Evolutionary conservation across 2,797 vertebrate species (phyloP), one percentile per base, ranked within the genome.

Genomic region (Taeniopygia guttata): DNA sequence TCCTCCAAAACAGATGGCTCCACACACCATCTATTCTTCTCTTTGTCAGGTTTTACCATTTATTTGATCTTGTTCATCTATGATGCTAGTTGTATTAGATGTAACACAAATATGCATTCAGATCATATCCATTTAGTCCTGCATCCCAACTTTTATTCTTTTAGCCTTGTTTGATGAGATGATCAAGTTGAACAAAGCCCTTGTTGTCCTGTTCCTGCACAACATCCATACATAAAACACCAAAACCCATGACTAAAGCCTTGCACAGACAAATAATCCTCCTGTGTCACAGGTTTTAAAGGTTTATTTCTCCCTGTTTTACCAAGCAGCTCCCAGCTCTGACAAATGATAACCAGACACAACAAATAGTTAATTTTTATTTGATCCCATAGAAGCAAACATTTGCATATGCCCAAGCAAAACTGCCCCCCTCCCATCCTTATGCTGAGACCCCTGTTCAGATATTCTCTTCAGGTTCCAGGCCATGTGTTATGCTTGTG

Each of bases 1-100:
- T 99, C 97, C 98, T 99, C 99, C 99, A 99, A 98, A 99, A 98
- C 99, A 99, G 99, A 99, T 99, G 99, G 99, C 98, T 98, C 98
- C 98, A 98, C 98, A 98, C 98, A 98, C 98, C 98, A 98, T 98
- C 98, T 98, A 98, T 99, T 99, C 99, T 99, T 98, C 98, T 98
- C 99, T 99, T 99, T 99, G 98, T 99, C 98, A 98, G 98, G 98
- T 98, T 98, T 98, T 98, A 98, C 98, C 97, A 98, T 98, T 98
- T 98, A 98, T 99, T 99, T 99, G 98, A 99, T 99, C 98, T 98
- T 98, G 98, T 97, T 98, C 98, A 96, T 98, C 98, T 98, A 98
- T 97, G 98, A 98, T 97, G 98, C 98, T 98, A 98, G 98, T 98
- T 98, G 97, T 98, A 96, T 97, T 97, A 97, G 97, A 98, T 98